Conservation (phyloP, 2,113 vertebrate species). For the Mustela lutreola region DNA sequence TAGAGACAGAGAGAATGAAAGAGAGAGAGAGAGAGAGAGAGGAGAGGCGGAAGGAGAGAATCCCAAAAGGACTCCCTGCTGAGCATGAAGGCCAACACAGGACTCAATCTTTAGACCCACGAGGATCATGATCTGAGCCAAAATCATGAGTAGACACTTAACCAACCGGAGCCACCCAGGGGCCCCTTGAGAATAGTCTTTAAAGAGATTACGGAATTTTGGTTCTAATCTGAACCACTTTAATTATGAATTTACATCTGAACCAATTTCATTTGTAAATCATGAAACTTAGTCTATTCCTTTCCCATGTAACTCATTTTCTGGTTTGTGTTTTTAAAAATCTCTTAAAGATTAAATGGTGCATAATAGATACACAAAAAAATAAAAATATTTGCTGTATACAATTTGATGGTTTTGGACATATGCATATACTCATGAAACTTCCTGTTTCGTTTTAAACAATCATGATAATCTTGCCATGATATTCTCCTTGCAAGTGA, state of each 20-base stretch:
- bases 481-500: not conserved
- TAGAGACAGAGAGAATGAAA: not conserved
- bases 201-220: not conserved
- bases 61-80: not conserved
- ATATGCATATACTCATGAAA: not conserved
- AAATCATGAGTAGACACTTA: not conserved
- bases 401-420: not conserved
- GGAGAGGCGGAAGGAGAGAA: not conserved
- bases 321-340: not conserved
- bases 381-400: not conserved
- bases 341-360: not conserved
- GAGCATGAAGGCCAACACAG: not conserved
- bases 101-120: not conserved
- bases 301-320: not conserved
- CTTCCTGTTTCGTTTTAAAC: conserved; percentile 15
- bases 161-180: not conserved
- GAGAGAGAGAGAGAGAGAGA: too few relatives aligned
- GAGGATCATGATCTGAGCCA: not conserved
- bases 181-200: not conserved
- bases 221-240: not conserved
- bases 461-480: not conserved
- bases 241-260: conserved; percentile 20
- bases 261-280: conserved; percentile 37
- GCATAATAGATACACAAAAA: not conserved
- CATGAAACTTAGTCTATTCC: not conserved